Evolutionary conservation across 2,797 vertebrate species (phyloP).

Genomic region (Ctenopoma kingsleyae): DNA sequence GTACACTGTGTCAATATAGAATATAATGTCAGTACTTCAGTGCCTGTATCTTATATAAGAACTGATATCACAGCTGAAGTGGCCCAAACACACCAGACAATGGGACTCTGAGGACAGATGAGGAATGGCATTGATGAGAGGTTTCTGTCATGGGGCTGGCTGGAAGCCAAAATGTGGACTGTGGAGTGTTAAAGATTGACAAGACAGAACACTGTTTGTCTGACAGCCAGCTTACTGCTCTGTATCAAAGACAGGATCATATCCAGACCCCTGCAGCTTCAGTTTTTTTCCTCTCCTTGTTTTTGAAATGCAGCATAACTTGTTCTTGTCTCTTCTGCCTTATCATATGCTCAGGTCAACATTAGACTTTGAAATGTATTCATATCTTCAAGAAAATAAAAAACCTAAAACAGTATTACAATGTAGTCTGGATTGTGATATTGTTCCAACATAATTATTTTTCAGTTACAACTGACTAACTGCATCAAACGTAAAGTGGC

Average conservation of each 20-base stretch:
- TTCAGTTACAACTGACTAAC: neutral
- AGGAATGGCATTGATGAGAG: conserved; percentile 74
- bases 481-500: neutral
- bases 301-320: conserved; percentile 23
- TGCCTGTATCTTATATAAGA: conserved; percentile 34
- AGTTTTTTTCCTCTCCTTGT: neutral
- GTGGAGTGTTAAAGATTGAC: conserved; percentile 68
- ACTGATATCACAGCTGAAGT: conserved; percentile 43
- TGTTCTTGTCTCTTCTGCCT: conserved; percentile 23
- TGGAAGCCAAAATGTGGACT: conserved; percentile 70
- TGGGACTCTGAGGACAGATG: conserved; percentile 69
- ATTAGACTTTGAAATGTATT: neutral
- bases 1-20: conserved; percentile 8
- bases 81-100: conserved; percentile 56
- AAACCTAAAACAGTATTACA: neutral
- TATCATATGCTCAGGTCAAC: conserved; percentile 12
- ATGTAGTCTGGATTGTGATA: neutral
- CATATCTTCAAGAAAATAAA: neutral
- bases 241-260: conserved; percentile 52
- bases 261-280: conserved; percentile 43
- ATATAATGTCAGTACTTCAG: conserved; percentile 8
- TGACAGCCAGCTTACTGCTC: conserved; percentile 50
- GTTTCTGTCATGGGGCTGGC: conserved; percentile 71
- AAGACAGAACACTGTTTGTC: conserved; percentile 59
- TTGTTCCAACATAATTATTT: neutral